These are phyloP conservation scores for Dasypolia templi DNA, from an alignment of 2,888 invertebrate species.

Conservation along the genomic window DNA sequence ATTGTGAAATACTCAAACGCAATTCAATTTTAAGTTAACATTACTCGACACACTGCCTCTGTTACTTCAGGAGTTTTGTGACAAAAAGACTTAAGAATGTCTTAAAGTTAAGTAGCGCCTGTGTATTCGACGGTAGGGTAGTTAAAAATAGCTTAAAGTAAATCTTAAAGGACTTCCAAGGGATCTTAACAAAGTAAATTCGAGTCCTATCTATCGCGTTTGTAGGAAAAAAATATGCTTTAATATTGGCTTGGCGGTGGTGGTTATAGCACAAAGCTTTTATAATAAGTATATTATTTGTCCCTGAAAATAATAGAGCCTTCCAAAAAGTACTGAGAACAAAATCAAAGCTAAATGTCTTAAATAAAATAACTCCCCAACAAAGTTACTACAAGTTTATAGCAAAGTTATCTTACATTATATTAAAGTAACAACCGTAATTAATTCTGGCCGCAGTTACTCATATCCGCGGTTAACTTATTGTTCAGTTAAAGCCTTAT, in stretches of 20 bases:
- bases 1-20: neutral
- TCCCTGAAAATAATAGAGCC: neutral
- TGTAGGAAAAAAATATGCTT: constrained; percentile 17
- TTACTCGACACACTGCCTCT: neutral
- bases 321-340: constrained; percentile 7
- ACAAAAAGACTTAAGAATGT: constrained; percentile 1
- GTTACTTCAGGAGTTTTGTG: neutral
- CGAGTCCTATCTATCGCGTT: constrained; percentile 13
- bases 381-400: neutral
- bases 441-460: constrained; percentile 52
- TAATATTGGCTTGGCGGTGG: constrained; percentile 7
- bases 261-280: constrained; percentile 16
- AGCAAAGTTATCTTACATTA: constrained; percentile 18
- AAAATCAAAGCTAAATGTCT: neutral
- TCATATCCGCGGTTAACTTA: constrained; percentile 54
- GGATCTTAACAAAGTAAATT: constrained; percentile 6
- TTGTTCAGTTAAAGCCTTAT: constrained; percentile 59
- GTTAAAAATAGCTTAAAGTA: constrained; percentile 18
- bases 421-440: constrained; percentile 20
- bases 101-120: constrained; percentile 1
- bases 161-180: neutral
- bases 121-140: neutral
- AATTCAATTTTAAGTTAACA: neutral
- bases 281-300: constrained; percentile 6
- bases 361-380: constrained; percentile 1